Percentiles rank a stretch among this genome's conserved stretches.
phyloP scores from a whole-genome alignment of 2,113 vertebrate species.

The Mixornis gularis region DNA sequence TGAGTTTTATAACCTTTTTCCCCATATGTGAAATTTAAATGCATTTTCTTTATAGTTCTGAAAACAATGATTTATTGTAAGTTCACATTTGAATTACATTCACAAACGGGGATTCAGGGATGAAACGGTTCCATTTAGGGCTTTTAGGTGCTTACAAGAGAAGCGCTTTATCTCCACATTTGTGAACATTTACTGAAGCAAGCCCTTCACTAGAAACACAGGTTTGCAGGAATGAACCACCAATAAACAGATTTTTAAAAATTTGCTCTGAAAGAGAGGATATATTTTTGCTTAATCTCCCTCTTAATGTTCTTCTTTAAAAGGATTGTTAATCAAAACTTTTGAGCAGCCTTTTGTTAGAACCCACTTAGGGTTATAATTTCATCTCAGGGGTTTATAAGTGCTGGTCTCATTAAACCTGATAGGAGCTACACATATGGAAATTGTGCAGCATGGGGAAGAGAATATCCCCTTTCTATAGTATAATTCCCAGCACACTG shows the following conservation, averaged over 20 bases:
- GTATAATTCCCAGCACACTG: conserved; percentile 26
- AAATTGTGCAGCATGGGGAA: background rate
- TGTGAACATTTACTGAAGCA: background rate
- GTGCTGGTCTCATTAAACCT: conserved; percentile 27
- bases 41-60: background rate
- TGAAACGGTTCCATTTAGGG: background rate
- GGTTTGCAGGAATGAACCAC: background rate
- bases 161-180: background rate
- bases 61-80: background rate
- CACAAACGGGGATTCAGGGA: background rate
- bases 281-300: background rate
- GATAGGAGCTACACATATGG: conserved; percentile 29
- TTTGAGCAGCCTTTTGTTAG: conserved; percentile 21
- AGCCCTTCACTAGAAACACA: background rate
- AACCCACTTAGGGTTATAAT: background rate
- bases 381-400: conserved; percentile 47
- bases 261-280: background rate
- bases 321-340: conserved; percentile 29
- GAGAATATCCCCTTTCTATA: conserved; percentile 41
- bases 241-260: background rate
- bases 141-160: background rate
- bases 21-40: background rate
- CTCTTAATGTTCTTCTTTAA: conserved; percentile 8
- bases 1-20: background rate
- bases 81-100: background rate